A percentile compares a stretch with the other conserved stretches of the same genome.
phyloP scores from a whole-genome alignment of 2,113 vertebrate genomes.

The Uria aalge region DNA sequence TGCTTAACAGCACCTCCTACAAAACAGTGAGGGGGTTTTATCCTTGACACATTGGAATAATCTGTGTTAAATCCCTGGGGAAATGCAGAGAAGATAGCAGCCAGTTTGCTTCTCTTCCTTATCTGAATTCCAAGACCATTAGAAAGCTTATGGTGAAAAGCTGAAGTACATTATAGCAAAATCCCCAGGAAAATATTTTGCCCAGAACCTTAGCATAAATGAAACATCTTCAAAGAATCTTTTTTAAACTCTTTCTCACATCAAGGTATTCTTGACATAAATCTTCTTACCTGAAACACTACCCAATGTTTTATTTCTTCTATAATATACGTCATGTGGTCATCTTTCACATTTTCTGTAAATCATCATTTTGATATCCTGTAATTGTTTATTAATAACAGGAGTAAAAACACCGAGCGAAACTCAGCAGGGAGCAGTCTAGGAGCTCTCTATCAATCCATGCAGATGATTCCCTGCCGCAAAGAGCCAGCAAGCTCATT shows the following conservation, averaged over 20 bases:
- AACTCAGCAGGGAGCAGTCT: background rate
- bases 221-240: background rate
- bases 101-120: constrained; percentile 1
- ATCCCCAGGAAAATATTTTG: background rate
- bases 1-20: background rate
- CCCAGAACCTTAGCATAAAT: background rate
- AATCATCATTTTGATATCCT: background rate
- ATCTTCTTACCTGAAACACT: background rate
- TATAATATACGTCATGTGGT: background rate
- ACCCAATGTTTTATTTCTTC: background rate
- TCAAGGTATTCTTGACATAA: background rate
- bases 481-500: background rate
- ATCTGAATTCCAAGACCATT: background rate
- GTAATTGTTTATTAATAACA: background rate
- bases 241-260: background rate
- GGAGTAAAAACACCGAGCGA: background rate
- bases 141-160: background rate
- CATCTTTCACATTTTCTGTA: background rate
- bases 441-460: background rate
- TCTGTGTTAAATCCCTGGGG: background rate
- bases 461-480: background rate
- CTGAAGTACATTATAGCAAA: background rate
- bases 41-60: background rate
- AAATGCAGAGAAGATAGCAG: background rate
- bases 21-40: background rate